phyloP scores from a whole-genome alignment of 2,888 invertebrate genomes.

The Eulithis prunata region DNA sequence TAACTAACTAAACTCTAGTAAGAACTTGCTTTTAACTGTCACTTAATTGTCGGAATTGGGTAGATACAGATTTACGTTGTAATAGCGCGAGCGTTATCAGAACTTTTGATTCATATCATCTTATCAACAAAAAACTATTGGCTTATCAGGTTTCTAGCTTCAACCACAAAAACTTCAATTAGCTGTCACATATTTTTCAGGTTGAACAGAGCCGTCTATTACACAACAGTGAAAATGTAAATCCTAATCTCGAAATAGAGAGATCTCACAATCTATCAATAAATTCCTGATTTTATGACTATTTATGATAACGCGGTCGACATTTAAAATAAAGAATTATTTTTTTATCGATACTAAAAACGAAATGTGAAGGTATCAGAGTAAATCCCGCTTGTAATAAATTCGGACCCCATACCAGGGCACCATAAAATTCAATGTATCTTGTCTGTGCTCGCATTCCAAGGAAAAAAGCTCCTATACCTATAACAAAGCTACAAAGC shows the following conservation, averaged over 20 bases:
- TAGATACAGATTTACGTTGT: no score
- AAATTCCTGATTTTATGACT: conserved; percentile 27
- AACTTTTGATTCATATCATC: no score
- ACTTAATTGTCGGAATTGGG: no score
- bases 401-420: conserved; percentile 47
- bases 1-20: no score
- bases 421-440: conserved; percentile 40
- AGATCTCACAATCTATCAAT: conserved; percentile 23
- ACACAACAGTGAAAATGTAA: conserved; percentile 3
- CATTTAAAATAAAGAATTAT: conserved; percentile 53
- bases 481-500: no score
- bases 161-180: no score
- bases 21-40: no score
- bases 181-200: background rate
- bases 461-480: background rate
- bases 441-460: conserved; percentile 19
- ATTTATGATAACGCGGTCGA: conserved; percentile 41
- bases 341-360: conserved; percentile 51
- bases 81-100: no score
- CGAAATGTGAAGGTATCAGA: conserved; percentile 49
- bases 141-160: no score
- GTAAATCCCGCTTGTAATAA: conserved; percentile 55
- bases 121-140: no score
- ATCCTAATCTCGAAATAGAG: conserved; percentile 12
- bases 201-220: background rate